A percentile compares a stretch with the other conserved stretches of the same genome.
phyloP scores from a whole-genome alignment of 2,888 invertebrate species.

The Carterocephalus palaemon region DNA sequence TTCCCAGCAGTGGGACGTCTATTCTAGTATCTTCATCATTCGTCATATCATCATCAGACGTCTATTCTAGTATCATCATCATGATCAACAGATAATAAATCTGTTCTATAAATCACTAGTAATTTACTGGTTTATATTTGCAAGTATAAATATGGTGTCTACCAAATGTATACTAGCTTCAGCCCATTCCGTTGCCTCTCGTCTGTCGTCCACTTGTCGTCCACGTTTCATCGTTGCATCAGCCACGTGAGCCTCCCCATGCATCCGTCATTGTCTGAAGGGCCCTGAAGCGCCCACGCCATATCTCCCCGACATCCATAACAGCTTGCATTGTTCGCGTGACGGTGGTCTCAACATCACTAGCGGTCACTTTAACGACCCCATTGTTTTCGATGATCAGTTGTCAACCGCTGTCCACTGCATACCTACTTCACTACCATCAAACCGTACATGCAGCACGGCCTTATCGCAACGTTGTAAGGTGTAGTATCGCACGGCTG shows the following conservation, averaged over 20 bases:
- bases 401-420: conserved; percentile 60
- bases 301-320: conserved; percentile 38
- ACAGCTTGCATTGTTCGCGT: conserved; percentile 44
- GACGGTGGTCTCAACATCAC: conserved; percentile 70
- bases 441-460: conserved; percentile 15
- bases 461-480: conserved; percentile 35
- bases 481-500: conserved; percentile 36
- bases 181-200: too few species aligned
- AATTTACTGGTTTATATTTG: too few species aligned
- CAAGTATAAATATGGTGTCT: too few species aligned
- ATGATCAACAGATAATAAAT: too few species aligned
- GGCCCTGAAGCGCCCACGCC: neutral
- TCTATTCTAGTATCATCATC: too few species aligned
- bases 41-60: too few species aligned
- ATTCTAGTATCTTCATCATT: too few species aligned
- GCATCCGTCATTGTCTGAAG: neutral
- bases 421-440: conserved; percentile 34
- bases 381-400: conserved; percentile 70
- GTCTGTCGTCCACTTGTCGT: too few species aligned
- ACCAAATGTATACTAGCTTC: too few species aligned
- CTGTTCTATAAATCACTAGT: too few species aligned
- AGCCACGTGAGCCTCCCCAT: neutral
- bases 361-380: conserved; percentile 67
- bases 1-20: too few species aligned
- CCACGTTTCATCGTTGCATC: neutral